These are phyloP conservation scores for Muntiacus reevesi DNA, from an alignment of 2,113 vertebrate species.

Conservation along the genomic window DNA sequence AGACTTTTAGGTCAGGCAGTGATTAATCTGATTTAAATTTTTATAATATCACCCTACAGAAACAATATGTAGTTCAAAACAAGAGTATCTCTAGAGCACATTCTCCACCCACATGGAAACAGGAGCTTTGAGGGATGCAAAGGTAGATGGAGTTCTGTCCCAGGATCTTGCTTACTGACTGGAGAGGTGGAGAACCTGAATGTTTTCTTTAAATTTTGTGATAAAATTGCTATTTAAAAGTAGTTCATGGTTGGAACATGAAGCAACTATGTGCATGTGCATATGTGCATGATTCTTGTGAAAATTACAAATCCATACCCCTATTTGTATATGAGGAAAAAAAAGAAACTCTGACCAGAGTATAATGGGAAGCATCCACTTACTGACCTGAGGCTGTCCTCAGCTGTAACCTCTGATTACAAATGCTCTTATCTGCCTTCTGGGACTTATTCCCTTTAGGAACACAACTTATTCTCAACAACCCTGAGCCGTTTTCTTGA, in stretches of 20 bases:
- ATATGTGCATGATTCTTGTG: background rate
- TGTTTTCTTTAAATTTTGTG: background rate
- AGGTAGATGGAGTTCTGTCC: background rate
- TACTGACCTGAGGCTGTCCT: background rate
- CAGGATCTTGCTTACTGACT: background rate
- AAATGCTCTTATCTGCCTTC: background rate
- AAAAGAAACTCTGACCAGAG: background rate
- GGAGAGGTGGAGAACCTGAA: background rate
- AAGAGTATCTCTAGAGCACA: background rate
- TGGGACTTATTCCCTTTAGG: background rate
- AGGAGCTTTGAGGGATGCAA: background rate
- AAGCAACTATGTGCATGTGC: background rate
- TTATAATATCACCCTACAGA: background rate
- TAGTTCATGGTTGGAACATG: background rate
- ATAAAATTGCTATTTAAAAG: background rate
- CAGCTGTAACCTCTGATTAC: background rate
- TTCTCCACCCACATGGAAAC: background rate
- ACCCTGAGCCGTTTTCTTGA: slow-evolving; percentile 13
- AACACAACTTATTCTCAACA: slow-evolving; percentile 26
- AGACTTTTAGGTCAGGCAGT: background rate
- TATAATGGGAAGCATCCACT: background rate
- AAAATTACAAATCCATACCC: background rate
- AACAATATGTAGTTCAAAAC: background rate
- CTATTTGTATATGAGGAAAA: background rate
- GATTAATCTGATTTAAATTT: background rate